Percentiles rank a stretch among this genome's conserved stretches.
Evolutionary conservation across 2,113 vertebrate genomes (phyloP).

Genomic region (Platichthys flesus): DNA sequence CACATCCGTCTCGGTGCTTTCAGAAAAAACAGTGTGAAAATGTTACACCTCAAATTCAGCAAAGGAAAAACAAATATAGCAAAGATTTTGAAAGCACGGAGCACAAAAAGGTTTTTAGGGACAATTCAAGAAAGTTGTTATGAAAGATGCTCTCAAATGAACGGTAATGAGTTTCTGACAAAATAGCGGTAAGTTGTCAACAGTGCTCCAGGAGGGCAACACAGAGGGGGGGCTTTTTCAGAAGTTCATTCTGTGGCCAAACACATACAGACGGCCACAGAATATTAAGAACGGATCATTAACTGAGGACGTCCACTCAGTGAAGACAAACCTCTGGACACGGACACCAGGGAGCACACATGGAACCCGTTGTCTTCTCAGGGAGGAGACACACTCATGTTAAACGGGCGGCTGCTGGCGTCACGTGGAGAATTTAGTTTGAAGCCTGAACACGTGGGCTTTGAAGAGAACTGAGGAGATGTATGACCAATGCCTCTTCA

Average conservation of each 20-base stretch:
- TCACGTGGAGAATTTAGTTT: background rate
- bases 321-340: constrained; percentile 43
- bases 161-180: background rate
- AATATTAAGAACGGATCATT: constrained; percentile 45
- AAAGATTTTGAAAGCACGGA: background rate
- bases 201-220: constrained; percentile 8
- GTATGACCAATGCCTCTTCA: background rate
- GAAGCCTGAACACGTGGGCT: background rate
- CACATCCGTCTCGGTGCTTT: too few species aligned
- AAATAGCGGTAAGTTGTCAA: constrained; percentile 3
- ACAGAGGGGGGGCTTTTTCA: constrained; percentile 14
- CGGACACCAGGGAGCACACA: constrained; percentile 24
- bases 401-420: constrained; percentile 17
- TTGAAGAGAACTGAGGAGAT: background rate
- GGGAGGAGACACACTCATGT: constrained; percentile 13
- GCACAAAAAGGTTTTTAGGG: background rate
- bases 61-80: constrained; percentile 25
- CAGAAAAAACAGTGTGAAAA: too few species aligned
- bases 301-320: background rate
- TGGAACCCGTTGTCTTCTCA: constrained; percentile 32
- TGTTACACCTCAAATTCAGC: constrained; percentile 10
- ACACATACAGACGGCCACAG: constrained; percentile 21
- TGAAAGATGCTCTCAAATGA: constrained; percentile 13
- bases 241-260: constrained; percentile 29
- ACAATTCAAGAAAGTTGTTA: background rate